These are phyloP conservation scores for Andrena trimmerana DNA, from an alignment of 2,888 invertebrate genomes.

Conservation along the genomic window DNA sequence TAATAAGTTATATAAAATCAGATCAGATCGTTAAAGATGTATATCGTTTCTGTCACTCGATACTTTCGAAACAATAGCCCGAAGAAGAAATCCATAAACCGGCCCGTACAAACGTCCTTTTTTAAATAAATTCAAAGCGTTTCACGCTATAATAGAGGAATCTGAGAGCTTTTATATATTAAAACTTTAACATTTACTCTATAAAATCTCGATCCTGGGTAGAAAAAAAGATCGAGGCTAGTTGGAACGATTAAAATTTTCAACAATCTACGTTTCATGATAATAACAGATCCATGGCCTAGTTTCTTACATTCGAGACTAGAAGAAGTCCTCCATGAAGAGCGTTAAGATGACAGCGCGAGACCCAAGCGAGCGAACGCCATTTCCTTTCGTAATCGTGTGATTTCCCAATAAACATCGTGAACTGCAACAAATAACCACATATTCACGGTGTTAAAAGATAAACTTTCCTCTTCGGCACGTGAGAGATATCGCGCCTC, in stretches of 20 bases:
- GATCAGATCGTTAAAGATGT: slow-evolving; percentile 39
- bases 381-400: slow-evolving; percentile 90
- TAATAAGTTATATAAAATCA: slow-evolving; percentile 21
- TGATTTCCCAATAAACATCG: slow-evolving; percentile 91
- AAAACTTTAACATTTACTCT: slow-evolving; percentile 59
- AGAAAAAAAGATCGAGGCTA: slow-evolving; percentile 46
- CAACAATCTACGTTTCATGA: slow-evolving; percentile 44
- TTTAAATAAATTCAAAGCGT: slow-evolving; percentile 40
- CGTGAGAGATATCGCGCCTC: neutral
- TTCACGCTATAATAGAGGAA: slow-evolving; percentile 48
- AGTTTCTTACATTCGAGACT: slow-evolving; percentile 52
- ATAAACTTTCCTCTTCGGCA: neutral
- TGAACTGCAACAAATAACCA: slow-evolving; percentile 86
- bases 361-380: slow-evolving; percentile 90
- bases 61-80: slow-evolving; percentile 36
- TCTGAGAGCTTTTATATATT: slow-evolving; percentile 46
- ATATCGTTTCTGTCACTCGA: slow-evolving; percentile 17
- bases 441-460: slow-evolving; percentile 7
- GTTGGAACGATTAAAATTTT: slow-evolving; percentile 49
- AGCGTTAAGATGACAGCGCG: slow-evolving; percentile 83
- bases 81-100: slow-evolving; percentile 9
- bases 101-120: slow-evolving; percentile 15
- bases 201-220: slow-evolving; percentile 48
- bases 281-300: slow-evolving; percentile 54
- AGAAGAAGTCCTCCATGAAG: slow-evolving; percentile 45